Conservation (phyloP, 2,888 invertebrate species). For the Allacma fusca region DNA sequence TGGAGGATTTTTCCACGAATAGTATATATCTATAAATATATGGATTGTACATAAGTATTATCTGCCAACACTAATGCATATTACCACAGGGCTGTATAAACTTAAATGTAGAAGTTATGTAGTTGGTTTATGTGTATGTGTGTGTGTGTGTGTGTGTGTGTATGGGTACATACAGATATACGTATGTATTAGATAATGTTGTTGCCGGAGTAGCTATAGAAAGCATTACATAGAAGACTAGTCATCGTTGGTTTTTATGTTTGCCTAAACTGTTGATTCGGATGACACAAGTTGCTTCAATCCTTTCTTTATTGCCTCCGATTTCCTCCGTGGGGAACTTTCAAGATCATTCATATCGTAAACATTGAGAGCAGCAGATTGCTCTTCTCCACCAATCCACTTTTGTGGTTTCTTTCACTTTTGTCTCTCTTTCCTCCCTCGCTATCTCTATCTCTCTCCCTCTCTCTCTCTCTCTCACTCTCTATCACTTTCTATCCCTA, state of each 20-base stretch:
- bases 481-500: neutral
- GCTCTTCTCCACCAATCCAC: slow-evolving; percentile 45
- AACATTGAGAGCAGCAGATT: slow-evolving; percentile 53
- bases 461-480: slow-evolving; percentile 8
- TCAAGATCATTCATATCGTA: slow-evolving; percentile 55
- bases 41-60: no score
- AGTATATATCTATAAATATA: no score
- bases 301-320: slow-evolving; percentile 56
- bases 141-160: no score
- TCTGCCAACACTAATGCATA: no score
- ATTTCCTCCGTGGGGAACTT: slow-evolving; percentile 49
- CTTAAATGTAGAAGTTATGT: no score
- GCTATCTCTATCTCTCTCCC: neutral
- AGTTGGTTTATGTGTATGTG: no score
- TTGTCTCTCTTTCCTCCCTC: slow-evolving; percentile 17
- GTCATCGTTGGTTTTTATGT: slow-evolving; percentile 52
- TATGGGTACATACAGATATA: no score
- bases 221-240: neutral
- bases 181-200: no score
- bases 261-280: slow-evolving; percentile 59
- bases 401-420: slow-evolving; percentile 30
- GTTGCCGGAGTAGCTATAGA: neutral
- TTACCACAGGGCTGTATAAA: no score
- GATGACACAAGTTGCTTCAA: slow-evolving; percentile 54
- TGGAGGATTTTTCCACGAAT: no score